phyloP scores from a whole-genome alignment of 2,888 invertebrate species.

The Agriopis leucophaearia region DNA sequence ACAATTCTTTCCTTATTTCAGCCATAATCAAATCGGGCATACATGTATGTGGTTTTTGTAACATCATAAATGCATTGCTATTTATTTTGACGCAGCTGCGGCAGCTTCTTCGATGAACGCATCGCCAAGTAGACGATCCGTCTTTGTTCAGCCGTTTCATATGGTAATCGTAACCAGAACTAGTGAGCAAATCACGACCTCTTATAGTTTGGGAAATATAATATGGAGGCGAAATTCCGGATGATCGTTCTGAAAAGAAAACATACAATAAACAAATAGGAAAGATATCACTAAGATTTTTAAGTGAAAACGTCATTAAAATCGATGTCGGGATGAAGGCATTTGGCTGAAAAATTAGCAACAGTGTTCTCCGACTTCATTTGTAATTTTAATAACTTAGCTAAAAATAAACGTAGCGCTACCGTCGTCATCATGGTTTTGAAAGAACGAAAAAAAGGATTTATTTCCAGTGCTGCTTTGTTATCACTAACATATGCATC shows the following conservation, averaged over 20 bases:
- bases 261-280: not conserved
- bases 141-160: not conserved
- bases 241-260: not conserved
- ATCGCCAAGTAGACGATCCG: slow-evolving; percentile 11
- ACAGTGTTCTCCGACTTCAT: no score
- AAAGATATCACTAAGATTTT: no score
- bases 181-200: not conserved
- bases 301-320: no score
- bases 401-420: no score
- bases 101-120: not conserved
- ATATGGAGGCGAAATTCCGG: not conserved
- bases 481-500: no score
- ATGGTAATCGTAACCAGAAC: slow-evolving; percentile 1
- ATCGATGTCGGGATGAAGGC: no score
- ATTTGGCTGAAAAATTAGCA: no score
- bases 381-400: no score
- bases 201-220: not conserved
- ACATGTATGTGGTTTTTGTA: not conserved
- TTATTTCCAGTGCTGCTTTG: no score
- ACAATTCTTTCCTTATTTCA: slow-evolving; percentile 3
- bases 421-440: no score
- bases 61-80: not conserved
- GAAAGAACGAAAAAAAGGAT: no score
- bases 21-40: not conserved
- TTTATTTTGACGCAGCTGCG: not conserved